Evolutionary conservation across 1,140 invertebrate genomes (phyloP).

Genomic region (Megalopta genalis): DNA sequence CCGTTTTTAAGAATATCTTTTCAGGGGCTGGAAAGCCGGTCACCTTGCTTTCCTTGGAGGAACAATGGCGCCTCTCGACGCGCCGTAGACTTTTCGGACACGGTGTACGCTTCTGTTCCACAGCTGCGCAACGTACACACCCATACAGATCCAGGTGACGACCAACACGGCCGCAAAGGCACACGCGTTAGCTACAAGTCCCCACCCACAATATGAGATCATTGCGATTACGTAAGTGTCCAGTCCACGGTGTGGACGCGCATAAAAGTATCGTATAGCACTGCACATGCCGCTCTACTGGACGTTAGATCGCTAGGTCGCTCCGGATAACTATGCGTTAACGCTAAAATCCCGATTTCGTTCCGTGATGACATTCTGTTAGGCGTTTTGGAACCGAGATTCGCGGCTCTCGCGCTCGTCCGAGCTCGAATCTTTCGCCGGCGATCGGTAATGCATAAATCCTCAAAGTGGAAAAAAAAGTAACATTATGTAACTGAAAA

Average conservation of each 20-base stretch:
- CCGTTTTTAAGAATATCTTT: constrained; percentile 36
- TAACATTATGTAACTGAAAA: too few relatives aligned
- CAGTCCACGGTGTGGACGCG: constrained; percentile 58
- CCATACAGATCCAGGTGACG: constrained; percentile 9
- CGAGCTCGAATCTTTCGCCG: too few relatives aligned
- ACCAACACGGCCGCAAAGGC: constrained; percentile 1
- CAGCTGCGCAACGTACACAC: neutral
- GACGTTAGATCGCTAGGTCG: constrained; percentile 28
- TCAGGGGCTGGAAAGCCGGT: constrained; percentile 9
- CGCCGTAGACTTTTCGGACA: constrained; percentile 31
- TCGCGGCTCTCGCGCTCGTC: too few relatives aligned
- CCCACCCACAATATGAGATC: constrained; percentile 74
- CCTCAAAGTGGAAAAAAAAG: too few relatives aligned
- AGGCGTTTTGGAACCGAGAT: too few relatives aligned
- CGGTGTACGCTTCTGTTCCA: constrained; percentile 28
- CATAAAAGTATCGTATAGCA: constrained; percentile 63
- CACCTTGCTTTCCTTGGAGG: neutral
- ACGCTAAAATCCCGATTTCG: neutral
- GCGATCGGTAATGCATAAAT: too few relatives aligned
- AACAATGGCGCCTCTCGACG: constrained; percentile 12
- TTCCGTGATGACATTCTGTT: too few relatives aligned
- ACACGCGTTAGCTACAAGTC: constrained; percentile 52
- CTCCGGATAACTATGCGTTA: constrained; percentile 26
- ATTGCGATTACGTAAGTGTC: constrained; percentile 73
- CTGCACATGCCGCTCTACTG: constrained; percentile 40